phyloP scores from a whole-genome alignment of 2,888 invertebrate genomes.

The Tachina lurida region DNA sequence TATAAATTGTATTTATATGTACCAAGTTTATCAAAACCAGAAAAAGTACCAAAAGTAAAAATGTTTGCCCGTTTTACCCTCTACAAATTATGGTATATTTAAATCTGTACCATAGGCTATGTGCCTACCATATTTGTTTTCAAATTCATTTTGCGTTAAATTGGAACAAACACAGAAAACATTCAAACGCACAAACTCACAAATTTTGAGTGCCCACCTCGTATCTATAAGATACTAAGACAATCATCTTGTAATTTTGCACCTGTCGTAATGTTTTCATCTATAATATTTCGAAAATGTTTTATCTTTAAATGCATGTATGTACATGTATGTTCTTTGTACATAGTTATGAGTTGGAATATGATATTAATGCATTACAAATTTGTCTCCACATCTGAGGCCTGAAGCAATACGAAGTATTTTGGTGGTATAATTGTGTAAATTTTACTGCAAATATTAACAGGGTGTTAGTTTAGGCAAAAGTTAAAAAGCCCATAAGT shows the following conservation, averaged over 20 bases:
- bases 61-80: too few species aligned
- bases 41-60: too few species aligned
- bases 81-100: too few species aligned
- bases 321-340: not conserved
- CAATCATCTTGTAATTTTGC: constrained; percentile 70
- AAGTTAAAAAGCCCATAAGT: not conserved
- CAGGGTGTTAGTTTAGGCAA: constrained; percentile 32
- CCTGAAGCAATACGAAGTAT: constrained; percentile 4
- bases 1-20: too few species aligned
- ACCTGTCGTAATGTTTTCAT: constrained; percentile 69
- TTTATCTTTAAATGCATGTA: constrained; percentile 21
- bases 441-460: not conserved
- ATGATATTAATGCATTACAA: constrained; percentile 38
- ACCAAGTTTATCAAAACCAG: too few species aligned
- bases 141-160: too few species aligned
- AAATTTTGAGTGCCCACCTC: not conserved
- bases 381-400: constrained; percentile 11
- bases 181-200: not conserved
- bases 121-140: too few species aligned
- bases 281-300: constrained; percentile 64
- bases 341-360: constrained; percentile 31
- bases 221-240: constrained; percentile 11
- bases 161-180: too few species aligned
- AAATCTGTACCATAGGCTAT: too few species aligned
- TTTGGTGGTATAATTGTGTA: not conserved